phyloP scores from a whole-genome alignment of 1,140 invertebrate species.

The Papilio machaon region DNA sequence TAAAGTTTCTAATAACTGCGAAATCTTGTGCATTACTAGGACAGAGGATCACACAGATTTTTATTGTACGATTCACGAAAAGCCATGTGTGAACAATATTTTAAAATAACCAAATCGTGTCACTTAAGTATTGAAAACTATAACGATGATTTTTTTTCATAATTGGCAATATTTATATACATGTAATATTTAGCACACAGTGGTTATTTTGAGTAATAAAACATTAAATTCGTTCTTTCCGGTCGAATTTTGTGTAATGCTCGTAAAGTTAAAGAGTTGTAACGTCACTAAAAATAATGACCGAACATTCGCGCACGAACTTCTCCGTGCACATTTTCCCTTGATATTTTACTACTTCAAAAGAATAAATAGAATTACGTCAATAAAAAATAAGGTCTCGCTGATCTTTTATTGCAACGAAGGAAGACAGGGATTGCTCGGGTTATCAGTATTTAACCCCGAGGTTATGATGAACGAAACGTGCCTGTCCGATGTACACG shows the following conservation, averaged over 20 bases:
- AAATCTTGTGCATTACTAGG: too few relatives aligned
- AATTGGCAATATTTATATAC: not conserved
- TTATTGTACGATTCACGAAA: too few relatives aligned
- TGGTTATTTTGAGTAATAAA: not conserved
- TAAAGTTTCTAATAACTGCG: too few relatives aligned
- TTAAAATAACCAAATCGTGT: too few relatives aligned
- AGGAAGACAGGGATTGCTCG: conserved; percentile 13
- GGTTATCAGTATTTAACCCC: conserved; percentile 16
- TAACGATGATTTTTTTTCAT: not conserved
- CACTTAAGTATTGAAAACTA: too few relatives aligned
- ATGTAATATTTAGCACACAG: not conserved
- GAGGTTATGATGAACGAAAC: conserved; percentile 4
- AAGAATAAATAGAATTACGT: not conserved
- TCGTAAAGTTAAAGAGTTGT: not conserved
- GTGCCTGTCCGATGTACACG: not conserved
- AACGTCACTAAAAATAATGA: conserved; percentile 1
- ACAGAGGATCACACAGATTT: too few relatives aligned
- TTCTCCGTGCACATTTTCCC: not conserved
- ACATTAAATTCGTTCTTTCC: not conserved
- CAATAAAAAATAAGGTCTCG: conserved; percentile 18
- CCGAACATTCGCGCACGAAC: not conserved
- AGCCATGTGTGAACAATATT: too few relatives aligned
- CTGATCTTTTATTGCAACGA: conserved; percentile 21
- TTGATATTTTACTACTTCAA: not conserved
- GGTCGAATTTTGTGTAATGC: not conserved